Conservation (phyloP, 2,888 invertebrate genomes). For the Morinoia aosen region DNA sequence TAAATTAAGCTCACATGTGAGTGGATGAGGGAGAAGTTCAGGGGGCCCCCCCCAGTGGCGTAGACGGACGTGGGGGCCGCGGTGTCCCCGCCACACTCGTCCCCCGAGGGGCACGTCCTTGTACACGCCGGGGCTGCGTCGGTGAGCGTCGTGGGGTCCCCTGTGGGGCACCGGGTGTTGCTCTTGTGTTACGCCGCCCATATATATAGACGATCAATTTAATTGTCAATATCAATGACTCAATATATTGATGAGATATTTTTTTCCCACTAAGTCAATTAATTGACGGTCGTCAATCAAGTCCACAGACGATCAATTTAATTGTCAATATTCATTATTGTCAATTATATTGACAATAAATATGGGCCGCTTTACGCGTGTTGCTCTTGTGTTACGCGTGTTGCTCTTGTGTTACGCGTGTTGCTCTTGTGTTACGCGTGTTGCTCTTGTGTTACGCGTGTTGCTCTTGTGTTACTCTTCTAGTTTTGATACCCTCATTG, state of each 20-base stretch:
- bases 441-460: neutral
- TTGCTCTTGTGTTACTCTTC: neutral
- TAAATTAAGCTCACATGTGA: neutral
- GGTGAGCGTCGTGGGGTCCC: neutral
- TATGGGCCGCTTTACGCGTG: no score
- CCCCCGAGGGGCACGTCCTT: neutral
- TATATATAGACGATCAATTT: no score
- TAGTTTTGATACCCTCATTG: neutral
- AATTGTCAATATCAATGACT: no score
- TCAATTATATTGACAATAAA: no score
- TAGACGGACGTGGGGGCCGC: slow-evolving; percentile 40
- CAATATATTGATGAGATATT: no score
- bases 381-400: neutral
- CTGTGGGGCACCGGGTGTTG: neutral
- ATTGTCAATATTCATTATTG: no score
- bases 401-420: neutral
- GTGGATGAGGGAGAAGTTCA: slow-evolving; percentile 21
- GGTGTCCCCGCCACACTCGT: slow-evolving; percentile 16
- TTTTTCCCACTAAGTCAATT: no score
- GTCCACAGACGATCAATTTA: no score
- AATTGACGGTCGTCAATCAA: no score
- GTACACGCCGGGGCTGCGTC: neutral
- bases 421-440: neutral
- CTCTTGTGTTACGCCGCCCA: neutral
- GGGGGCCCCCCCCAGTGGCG: slow-evolving; percentile 32